Base-by-base conservation (phyloP, 2,113 vertebrate genomes). In the Rhinopomastus cyanomelas region DNA sequence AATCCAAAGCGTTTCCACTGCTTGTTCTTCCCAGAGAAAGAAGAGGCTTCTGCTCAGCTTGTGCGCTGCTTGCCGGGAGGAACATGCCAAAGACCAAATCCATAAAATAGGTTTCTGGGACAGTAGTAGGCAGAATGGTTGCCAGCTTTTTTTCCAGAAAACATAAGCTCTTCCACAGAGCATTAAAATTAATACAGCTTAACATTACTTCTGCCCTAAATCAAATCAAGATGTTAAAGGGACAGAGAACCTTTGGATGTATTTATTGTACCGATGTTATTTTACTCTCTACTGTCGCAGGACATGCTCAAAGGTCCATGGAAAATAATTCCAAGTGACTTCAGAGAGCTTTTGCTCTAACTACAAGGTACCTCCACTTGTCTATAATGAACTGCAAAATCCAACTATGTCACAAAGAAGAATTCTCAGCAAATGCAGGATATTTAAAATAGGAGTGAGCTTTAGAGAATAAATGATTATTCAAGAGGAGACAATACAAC, bases 31-130 rank as follows among this genome's bases (percentile, higher is more conserved):
- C 61, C 49, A 79, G 56, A 32, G 67, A 77, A 48, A 86, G 85
- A 51, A 37, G 39, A 42, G 39, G n/a, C 20, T 83, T 88, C 74
- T 74, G 55, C 72, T 78, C 80, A 22, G 46, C 71, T 85, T 4
- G 2, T 68, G 9, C 72, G 23, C 15, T 73, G 62, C 55, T 75
- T 67, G 83, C 78, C 3, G 2, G 65, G 53, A 95, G 27, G 26
- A 83, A 51, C 51, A 32, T 16, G 53, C 21, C 0, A 0, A 83
- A 62, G 67, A 90, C 74, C 88, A 84, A 85, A 89, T 72, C 69
- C 56, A 86, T 82, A 86, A 96, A 96, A 93, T 89, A 94, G 90
- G 94, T 96, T 96, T 96, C 94, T 94, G 91, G 92, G 94, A 92
- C 93, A 96, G 69, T 71, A 85, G 60, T 52, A 75, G 42, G 56